Percentiles rank a stretch among this genome's conserved stretches.
Evolutionary conservation across 1,140 invertebrate genomes (phyloP).

Genomic region (Sitophilus oryzae): DNA sequence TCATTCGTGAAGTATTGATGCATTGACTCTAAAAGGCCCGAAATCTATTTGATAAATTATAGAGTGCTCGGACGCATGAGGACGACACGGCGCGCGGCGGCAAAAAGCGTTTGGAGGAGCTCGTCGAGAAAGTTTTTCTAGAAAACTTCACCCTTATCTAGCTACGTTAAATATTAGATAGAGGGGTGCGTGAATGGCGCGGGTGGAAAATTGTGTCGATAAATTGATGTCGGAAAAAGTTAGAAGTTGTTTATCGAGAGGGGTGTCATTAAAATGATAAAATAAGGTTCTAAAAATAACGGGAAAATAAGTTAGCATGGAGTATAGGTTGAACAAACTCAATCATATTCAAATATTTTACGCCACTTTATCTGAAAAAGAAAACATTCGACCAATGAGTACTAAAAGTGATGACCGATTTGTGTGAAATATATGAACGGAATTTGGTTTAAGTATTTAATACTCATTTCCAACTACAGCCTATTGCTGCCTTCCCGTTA

Average conservation of each 20-base stretch:
- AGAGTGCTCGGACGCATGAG: constrained; percentile 19
- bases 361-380: no score
- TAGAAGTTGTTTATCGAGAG: constrained; percentile 4
- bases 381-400: no score
- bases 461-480: no score
- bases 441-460: no score
- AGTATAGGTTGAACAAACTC: no score
- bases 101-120: constrained; percentile 14
- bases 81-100: constrained; percentile 14
- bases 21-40: constrained; percentile 10
- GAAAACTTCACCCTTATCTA: constrained; percentile 17
- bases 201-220: constrained; percentile 9
- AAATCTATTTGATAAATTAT: constrained; percentile 27
- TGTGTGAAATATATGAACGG: no score
- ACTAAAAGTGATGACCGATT: no score
- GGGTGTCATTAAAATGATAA: no score
- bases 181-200: constrained; percentile 21
- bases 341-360: no score
- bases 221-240: constrained; percentile 6
- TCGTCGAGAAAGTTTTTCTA: constrained; percentile 18
- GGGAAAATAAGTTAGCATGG: no score
- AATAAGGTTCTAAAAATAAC: no score
- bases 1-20: background rate
- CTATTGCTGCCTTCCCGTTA: no score
- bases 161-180: constrained; percentile 25